These are phyloP conservation scores for Drosophila neocordata DNA, from an alignment of 1,140 invertebrate species.

Conservation along the genomic window DNA sequence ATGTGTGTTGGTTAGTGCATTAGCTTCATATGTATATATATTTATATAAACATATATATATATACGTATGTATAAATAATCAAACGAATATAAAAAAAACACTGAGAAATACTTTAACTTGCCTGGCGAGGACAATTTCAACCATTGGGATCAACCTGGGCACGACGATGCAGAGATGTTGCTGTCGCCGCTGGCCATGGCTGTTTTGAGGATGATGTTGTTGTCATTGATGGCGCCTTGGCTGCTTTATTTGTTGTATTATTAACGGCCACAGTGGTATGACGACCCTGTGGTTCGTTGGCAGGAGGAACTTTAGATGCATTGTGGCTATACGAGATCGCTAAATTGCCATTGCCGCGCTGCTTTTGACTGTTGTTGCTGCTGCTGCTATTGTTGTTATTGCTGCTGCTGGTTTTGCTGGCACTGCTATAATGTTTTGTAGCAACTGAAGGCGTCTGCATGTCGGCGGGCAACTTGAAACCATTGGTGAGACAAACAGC, in stretches of 20 bases:
- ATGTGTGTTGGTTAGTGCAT: slow-evolving; percentile 55
- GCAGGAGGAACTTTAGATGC: slow-evolving; percentile 78
- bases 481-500: slow-evolving; percentile 66
- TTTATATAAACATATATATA: neutral
- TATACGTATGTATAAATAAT: neutral
- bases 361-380: slow-evolving; percentile 47
- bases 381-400: slow-evolving; percentile 37
- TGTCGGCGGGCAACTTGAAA: slow-evolving; percentile 68
- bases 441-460: slow-evolving; percentile 35
- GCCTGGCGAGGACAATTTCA: slow-evolving; percentile 31
- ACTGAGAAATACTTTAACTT: neutral
- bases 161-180: slow-evolving; percentile 58
- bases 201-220: slow-evolving; percentile 50
- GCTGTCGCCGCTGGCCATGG: slow-evolving; percentile 63
- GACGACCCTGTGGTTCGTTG: slow-evolving; percentile 54
- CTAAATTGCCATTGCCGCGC: slow-evolving; percentile 50
- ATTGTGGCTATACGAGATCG: slow-evolving; percentile 54
- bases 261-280: slow-evolving; percentile 49
- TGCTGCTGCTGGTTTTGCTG: slow-evolving; percentile 31
- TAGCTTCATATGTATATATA: slow-evolving; percentile 71
- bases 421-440: slow-evolving; percentile 28
- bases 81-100: neutral
- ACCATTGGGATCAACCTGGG: slow-evolving; percentile 80
- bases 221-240: slow-evolving; percentile 4
- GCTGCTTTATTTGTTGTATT: slow-evolving; percentile 31